Percentiles rank a stretch among this genome's conserved stretches.
These are phyloP conservation scores for Dexiosoma caninum DNA, from an alignment of 2,888 invertebrate genomes.

Conservation along the genomic window DNA sequence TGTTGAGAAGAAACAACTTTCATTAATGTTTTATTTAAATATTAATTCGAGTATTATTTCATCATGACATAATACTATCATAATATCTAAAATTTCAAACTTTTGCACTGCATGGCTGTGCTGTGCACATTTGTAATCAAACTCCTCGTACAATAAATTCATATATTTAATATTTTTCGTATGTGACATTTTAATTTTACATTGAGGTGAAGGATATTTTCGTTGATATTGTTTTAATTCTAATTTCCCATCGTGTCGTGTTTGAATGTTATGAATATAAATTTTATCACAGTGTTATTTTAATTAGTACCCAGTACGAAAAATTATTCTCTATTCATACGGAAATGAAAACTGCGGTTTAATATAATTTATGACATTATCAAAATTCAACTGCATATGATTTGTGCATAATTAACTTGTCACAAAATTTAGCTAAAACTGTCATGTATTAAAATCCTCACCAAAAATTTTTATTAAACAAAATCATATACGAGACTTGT, in stretches of 20 bases:
- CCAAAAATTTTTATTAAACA: too few species aligned
- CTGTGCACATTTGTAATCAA: too few species aligned
- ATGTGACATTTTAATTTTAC: background rate
- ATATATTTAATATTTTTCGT: too few species aligned
- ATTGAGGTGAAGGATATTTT: background rate
- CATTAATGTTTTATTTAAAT: too few species aligned
- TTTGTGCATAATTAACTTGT: background rate
- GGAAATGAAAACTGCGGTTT: conserved; percentile 1
- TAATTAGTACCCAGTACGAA: background rate
- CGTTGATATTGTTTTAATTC: background rate
- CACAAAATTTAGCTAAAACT: background rate
- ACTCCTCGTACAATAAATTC: background rate
- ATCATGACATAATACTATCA: too few species aligned
- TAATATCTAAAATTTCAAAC: too few species aligned
- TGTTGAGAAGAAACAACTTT: too few species aligned
- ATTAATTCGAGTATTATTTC: too few species aligned
- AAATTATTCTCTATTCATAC: background rate
- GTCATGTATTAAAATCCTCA: background rate
- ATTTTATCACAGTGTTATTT: conserved; percentile 11
- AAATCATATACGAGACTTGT: too few species aligned
- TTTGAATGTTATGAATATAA: background rate
- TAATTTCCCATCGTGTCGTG: background rate
- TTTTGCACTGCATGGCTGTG: too few species aligned
- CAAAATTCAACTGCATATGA: background rate
- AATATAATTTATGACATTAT: background rate